These are phyloP conservation scores for Temnopleurus reevesii DNA, from an alignment of 53 echinoderm and acorn worm genomes.

Conservation along the genomic window DNA sequence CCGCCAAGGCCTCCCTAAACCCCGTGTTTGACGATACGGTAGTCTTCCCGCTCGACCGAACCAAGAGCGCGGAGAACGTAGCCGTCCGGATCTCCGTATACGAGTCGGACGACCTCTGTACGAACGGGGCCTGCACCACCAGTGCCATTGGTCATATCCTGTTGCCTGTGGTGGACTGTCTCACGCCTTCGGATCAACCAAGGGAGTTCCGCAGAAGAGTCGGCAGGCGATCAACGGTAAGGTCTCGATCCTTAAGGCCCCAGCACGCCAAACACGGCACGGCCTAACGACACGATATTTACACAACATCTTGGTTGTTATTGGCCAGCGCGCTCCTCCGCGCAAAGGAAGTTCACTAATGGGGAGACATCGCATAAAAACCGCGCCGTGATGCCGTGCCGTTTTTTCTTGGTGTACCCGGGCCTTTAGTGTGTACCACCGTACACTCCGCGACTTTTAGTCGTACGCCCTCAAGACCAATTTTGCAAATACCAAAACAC, in stretches of 20 bases:
- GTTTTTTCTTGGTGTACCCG: too few relatives aligned
- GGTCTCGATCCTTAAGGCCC: not conserved
- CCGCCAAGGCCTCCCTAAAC: slow-evolving; percentile 80
- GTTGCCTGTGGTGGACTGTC: slow-evolving; percentile 82
- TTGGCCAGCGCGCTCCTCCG: too few relatives aligned
- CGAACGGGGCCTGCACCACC: slow-evolving; percentile 59
- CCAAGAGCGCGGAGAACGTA: slow-evolving; percentile 76
- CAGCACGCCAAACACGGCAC: too few relatives aligned
- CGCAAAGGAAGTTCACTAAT: too few relatives aligned
- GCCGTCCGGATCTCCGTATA: slow-evolving; percentile 87
- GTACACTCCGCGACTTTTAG: too few relatives aligned
- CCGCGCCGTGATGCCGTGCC: too few relatives aligned
- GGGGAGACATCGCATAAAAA: too few relatives aligned
- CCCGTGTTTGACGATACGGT: slow-evolving; percentile 93
- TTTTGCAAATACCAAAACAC: too few relatives aligned
- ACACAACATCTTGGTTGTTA: too few relatives aligned
- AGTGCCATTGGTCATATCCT: slow-evolving; percentile 87
- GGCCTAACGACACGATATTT: too few relatives aligned
- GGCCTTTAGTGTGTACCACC: too few relatives aligned
- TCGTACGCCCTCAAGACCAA: too few relatives aligned
- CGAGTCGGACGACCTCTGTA: slow-evolving; percentile 73
- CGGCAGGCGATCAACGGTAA: slow-evolving; percentile 82
- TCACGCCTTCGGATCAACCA: slow-evolving; percentile 71
- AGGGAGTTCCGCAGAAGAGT: slow-evolving; percentile 81
- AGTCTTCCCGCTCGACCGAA: slow-evolving; percentile 78